phyloP scores from a whole-genome alignment of 35 echinoderm and acorn worm species.

The Eucidaris tribuloides region DNA sequence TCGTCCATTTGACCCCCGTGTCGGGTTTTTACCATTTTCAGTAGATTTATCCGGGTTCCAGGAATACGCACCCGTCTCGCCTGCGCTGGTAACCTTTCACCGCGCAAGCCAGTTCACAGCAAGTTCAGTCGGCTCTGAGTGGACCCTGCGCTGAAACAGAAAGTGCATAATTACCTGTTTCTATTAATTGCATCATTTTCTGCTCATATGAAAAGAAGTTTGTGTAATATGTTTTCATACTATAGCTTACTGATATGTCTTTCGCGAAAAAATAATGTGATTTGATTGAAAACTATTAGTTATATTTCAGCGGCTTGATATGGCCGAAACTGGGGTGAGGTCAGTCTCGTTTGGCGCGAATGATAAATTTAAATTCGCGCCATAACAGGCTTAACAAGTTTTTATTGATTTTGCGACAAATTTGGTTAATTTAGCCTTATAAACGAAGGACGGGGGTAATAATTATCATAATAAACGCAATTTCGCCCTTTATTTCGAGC shows the following conservation, averaged over 20 bases:
- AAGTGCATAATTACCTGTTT: background rate
- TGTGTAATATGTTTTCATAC: background rate
- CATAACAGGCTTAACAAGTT: no score
- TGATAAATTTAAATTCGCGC: conserved; percentile 17
- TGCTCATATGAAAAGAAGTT: background rate
- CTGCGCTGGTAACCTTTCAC: background rate
- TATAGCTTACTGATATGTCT: background rate
- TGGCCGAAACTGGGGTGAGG: background rate
- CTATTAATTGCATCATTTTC: background rate
- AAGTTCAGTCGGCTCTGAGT: background rate
- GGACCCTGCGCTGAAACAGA: background rate
- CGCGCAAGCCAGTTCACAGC: background rate
- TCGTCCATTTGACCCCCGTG: background rate
- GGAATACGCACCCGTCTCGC: background rate
- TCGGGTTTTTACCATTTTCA: conserved; percentile 27
- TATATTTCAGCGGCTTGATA: conserved; percentile 5
- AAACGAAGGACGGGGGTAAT: no score
- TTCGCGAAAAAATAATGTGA: background rate
- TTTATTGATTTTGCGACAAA: no score
- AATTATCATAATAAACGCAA: no score
- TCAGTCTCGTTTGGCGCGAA: background rate
- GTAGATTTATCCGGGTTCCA: background rate
- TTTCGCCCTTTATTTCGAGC: no score
- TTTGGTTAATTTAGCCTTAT: no score
- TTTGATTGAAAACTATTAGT: background rate